Conservation (phyloP, 2,888 invertebrate genomes). For the Abscondita cerata region DNA sequence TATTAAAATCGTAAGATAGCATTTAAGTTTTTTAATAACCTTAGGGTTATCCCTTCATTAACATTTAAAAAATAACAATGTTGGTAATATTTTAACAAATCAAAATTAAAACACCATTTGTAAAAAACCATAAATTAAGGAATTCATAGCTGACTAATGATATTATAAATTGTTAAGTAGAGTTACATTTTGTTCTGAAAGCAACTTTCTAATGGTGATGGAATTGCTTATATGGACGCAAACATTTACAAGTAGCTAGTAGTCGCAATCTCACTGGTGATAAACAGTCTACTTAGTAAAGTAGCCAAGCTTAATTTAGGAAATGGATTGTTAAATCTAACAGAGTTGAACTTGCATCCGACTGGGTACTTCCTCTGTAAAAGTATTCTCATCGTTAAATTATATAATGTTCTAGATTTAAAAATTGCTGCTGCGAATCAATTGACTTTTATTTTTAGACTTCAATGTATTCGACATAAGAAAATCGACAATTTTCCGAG, state of each 20-base stretch:
- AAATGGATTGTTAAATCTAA: constrained; percentile 62
- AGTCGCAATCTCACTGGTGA: constrained; percentile 39
- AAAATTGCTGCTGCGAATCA: constrained; percentile 57
- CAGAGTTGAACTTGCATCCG: constrained; percentile 61
- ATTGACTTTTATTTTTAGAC: constrained; percentile 44
- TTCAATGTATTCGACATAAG: constrained; percentile 6
- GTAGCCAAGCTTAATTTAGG: constrained; percentile 58
- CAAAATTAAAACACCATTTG: no score
- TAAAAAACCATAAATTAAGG: no score
- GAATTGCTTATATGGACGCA: constrained; percentile 16
- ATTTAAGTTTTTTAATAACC: no score
- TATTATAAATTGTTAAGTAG: no score
- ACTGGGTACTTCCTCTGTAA: constrained; percentile 60
- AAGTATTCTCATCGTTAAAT: constrained; percentile 59
- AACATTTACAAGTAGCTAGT: constrained; percentile 19
- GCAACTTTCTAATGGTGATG: no score
- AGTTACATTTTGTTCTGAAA: no score
- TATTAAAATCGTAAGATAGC: no score
- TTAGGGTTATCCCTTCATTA: no score
- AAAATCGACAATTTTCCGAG: constrained; percentile 1
- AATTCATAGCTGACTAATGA: no score
- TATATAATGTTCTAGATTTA: constrained; percentile 60
- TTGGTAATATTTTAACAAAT: no score
- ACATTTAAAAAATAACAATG: no score
- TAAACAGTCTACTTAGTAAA: constrained; percentile 43